Evolutionary conservation across 2,888 invertebrate genomes (phyloP).

Genomic region (Tipula confusa): DNA sequence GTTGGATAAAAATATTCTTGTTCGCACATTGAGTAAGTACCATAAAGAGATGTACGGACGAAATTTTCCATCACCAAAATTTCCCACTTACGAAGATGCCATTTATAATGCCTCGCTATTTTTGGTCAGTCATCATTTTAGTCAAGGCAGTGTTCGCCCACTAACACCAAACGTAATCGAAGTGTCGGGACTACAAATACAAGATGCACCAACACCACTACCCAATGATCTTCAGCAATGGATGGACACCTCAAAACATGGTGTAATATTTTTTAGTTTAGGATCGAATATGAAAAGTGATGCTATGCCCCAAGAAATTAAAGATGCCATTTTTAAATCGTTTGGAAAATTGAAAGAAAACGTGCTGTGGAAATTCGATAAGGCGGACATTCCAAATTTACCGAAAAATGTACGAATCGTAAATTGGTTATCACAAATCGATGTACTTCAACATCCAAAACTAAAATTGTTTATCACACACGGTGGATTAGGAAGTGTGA

Average conservation of each 20-base stretch:
- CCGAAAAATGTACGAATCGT: constrained; percentile 46
- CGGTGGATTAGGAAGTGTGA: constrained; percentile 52
- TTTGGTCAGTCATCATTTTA: too few species aligned
- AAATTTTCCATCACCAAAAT: too few species aligned
- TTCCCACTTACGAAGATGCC: constrained; percentile 39
- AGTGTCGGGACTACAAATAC: constrained; percentile 48
- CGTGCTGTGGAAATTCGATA: too few species aligned
- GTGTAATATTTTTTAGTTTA: too few species aligned
- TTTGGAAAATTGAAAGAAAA: too few species aligned
- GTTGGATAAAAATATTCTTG: background rate
- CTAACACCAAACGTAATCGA: constrained; percentile 48
- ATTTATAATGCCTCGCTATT: constrained; percentile 43
- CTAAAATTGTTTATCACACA: constrained; percentile 51
- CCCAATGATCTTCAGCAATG: constrained; percentile 41
- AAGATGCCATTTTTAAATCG: constrained; percentile 29
- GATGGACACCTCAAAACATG: constrained; percentile 41
- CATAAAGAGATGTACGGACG: constrained; percentile 45
- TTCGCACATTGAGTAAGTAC: background rate
- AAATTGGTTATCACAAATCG: constrained; percentile 52
- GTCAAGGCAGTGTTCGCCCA: too few species aligned
- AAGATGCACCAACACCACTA: constrained; percentile 41
- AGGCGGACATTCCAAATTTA: constrained; percentile 41
- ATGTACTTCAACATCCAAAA: constrained; percentile 51
- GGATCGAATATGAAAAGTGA: constrained; percentile 31
- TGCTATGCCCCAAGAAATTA: constrained; percentile 29